A percentile compares a stretch with the other conserved stretches of the same genome.
Conservation (phyloP, 2,113 vertebrate genomes). For the Cebidichthys violaceus region DNA sequence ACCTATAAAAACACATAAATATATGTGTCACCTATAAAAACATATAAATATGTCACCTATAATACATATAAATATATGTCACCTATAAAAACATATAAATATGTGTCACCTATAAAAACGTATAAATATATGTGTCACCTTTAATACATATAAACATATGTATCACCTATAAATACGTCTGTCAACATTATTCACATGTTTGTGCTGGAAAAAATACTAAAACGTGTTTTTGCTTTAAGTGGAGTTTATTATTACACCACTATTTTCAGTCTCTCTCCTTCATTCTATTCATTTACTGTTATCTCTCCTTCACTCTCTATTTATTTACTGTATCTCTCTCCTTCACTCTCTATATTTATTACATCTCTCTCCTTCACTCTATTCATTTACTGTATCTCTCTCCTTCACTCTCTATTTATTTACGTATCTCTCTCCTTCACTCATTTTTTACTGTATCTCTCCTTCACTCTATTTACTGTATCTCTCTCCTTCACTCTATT, state of each 20-base stretch:
- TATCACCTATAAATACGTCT: neutral
- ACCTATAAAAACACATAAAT: too few relatives aligned
- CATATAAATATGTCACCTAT: neutral
- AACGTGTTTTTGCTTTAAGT: neutral
- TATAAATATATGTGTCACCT: neutral
- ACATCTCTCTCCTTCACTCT: too few relatives aligned
- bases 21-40: neutral
- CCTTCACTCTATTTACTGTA: too few relatives aligned
- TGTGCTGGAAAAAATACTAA: neutral
- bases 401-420: too few relatives aligned
- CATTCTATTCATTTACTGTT: too few relatives aligned
- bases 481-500: neutral
- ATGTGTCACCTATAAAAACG: neutral
- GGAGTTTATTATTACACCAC: neutral
- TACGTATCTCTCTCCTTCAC: too few relatives aligned
- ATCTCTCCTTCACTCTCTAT: neutral
- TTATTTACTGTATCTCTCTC: conserved; percentile 7
- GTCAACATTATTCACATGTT: neutral
- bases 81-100: neutral
- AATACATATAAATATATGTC: too few relatives aligned
- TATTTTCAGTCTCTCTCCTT: neutral
- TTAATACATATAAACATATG: too few relatives aligned
- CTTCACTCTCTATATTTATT: neutral
- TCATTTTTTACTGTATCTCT: too few relatives aligned
- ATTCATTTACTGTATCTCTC: too few relatives aligned